phyloP scores from a whole-genome alignment of 2,888 invertebrate species.

The Epinotia brunnichana region DNA sequence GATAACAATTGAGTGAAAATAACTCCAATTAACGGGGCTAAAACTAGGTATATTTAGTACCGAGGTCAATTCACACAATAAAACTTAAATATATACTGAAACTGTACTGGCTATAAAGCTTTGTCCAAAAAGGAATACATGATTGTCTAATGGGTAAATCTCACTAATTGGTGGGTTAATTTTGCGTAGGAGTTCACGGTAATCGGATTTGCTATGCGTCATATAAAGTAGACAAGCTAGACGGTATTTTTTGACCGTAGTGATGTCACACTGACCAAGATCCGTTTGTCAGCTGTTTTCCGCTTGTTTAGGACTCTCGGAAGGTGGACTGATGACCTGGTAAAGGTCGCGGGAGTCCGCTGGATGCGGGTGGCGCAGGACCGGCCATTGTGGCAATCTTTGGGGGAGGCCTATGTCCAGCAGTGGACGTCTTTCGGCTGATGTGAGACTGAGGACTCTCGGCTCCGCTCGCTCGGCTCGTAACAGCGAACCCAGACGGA shows the following conservation, averaged over 20 bases:
- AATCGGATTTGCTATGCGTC: not conserved
- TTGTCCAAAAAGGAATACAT: conserved; percentile 22
- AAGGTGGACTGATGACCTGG: too few relatives aligned
- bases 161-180: conserved; percentile 18
- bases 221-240: not conserved
- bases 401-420: too few relatives aligned
- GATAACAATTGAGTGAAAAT: conserved; percentile 22
- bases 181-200: not conserved
- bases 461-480: too few relatives aligned
- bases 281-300: conserved; percentile 8
- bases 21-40: conserved; percentile 15
- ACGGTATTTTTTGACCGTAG: not conserved
- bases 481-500: too few relatives aligned
- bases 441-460: too few relatives aligned
- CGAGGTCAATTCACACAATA: conserved; percentile 35
- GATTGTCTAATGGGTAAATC: conserved; percentile 30
- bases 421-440: too few relatives aligned
- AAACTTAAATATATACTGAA: conserved; percentile 7
- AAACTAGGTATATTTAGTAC: conserved; percentile 6
- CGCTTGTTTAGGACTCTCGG: not conserved
- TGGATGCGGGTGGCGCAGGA: too few relatives aligned
- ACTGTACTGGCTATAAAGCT: conserved; percentile 20
- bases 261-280: not conserved
- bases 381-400: too few relatives aligned
- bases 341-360: too few relatives aligned